Evolutionary conservation across 1,140 invertebrate genomes (phyloP).

Genomic region (Teleopsis dalmanni): DNA sequence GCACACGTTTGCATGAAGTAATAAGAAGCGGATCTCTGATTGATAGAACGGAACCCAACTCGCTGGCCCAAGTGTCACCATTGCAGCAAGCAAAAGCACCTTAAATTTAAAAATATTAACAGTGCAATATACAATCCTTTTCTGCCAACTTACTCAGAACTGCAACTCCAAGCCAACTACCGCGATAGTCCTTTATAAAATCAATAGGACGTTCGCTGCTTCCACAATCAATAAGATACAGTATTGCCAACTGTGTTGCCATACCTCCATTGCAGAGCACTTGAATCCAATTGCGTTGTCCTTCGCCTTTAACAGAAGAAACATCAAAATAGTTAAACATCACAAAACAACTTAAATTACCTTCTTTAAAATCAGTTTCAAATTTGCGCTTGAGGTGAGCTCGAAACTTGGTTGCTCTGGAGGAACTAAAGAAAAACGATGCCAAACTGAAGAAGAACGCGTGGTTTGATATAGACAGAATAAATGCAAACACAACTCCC

Average conservation of each 20-base stretch:
- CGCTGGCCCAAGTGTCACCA: constrained; percentile 89
- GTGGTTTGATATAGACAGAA: constrained; percentile 72
- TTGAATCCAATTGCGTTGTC: constrained; percentile 85
- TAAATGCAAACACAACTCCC: constrained; percentile 68
- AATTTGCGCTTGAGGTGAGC: constrained; percentile 61
- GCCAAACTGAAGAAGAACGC: constrained; percentile 66
- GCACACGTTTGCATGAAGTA: constrained; percentile 66
- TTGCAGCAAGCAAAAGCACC: constrained; percentile 73
- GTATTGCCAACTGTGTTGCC: constrained; percentile 65
- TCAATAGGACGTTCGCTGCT: constrained; percentile 71
- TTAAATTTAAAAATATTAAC: constrained; percentile 34
- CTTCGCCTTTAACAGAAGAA: constrained; percentile 39
- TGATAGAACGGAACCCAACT: constrained; percentile 72
- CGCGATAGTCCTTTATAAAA: constrained; percentile 66
- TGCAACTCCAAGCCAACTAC: constrained; percentile 73
- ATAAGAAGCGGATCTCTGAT: constrained; percentile 64
- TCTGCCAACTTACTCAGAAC: constrained; percentile 56
- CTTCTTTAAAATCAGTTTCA: constrained; percentile 76
- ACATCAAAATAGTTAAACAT: constrained; percentile 1
- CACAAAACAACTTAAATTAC: constrained; percentile 37
- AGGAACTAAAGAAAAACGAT: constrained; percentile 73
- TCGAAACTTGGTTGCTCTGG: constrained; percentile 74
- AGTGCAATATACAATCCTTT: not conserved
- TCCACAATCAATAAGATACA: constrained; percentile 76
- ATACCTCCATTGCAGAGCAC: constrained; percentile 85